Evolutionary conservation across 30 jellyfish, hydroid and myxozoan genomes (phyloP), one percentile per base, ranked within the genome.

Genomic region (Pelagia noctiluca): DNA sequence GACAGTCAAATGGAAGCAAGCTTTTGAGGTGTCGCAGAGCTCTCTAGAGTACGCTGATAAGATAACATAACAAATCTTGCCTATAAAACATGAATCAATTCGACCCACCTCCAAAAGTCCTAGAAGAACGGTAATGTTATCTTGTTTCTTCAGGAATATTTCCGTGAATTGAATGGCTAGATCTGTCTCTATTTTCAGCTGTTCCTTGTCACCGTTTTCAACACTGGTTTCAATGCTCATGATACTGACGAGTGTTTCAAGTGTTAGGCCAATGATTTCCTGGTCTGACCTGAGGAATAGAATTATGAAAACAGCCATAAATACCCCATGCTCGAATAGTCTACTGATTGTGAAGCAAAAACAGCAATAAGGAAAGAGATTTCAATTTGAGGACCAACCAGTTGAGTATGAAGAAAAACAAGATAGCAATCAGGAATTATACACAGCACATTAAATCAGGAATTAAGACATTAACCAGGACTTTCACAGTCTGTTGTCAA

Each of bases 101-200:
- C 22, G 62, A 8, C 69, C 34, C 53, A 85, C 95, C 84, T 85
- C 95, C 10, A 85, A 85, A 31, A 85, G 63, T 21, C 74, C 74
- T 4, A 85, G 90, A 19, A 85, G 75, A 11, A 67, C 37, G 10
- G 95, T 62, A 3, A 91, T 53, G 50, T 85, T 91, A 24, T 91
- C 98, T 35, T 76, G 78, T 36, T 80, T 86, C 52, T 91, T 91
- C 4, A 91, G 68, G 71, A 91, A 91, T 1, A 91, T 91, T 81
- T 91, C 98, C 0, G 98, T 63, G 67, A 91, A 91, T 67, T 91
- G 98, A 19, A 63, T 83, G 30, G 94, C 93, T 26, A 91, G 93
- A 2, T 90, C 96, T 42, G 61, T 63, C 68, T 83, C 91, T 7
- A 24, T 75, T 54, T 63, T 65, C 11, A 5, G 12, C 37, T 24